A percentile compares a stretch with the other conserved stretches of the same genome.
Conservation (phyloP, 2,797 vertebrate species). For the Garrulus glandarius region DNA sequence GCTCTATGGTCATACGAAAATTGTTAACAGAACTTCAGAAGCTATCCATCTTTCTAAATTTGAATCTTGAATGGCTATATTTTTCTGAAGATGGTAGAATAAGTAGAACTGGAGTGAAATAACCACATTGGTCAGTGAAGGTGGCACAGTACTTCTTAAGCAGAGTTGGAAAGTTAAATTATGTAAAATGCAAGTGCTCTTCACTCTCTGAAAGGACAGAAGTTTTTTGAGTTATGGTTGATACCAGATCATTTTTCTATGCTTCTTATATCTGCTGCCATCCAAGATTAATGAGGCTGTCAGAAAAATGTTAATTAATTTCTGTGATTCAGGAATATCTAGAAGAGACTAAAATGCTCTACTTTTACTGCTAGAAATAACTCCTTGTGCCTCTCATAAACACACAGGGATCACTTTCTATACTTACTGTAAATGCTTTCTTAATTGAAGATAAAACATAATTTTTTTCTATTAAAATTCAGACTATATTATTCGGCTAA, state of each 20-base stretch:
- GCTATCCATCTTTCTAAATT: neutral
- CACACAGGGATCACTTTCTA: neutral
- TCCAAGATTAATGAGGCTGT: neutral
- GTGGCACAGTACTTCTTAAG: neutral
- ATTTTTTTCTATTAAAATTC: neutral
- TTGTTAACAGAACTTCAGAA: neutral
- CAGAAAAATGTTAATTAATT: neutral
- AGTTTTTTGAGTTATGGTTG: neutral
- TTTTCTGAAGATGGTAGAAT: neutral
- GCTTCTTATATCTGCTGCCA: neutral
- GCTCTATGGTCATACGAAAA: neutral
- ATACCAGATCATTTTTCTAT: neutral
- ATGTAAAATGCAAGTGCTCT: neutral
- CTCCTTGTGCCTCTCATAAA: neutral
- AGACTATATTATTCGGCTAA: rapidly evolving
- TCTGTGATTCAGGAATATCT: neutral
- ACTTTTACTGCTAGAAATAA: neutral
- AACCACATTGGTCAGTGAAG: neutral
- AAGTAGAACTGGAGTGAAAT: neutral
- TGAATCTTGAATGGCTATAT: neutral
- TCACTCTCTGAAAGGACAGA: neutral
- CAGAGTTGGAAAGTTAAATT: neutral
- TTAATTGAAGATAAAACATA: neutral
- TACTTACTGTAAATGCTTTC: neutral
- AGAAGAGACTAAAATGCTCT: neutral